A percentile compares a stretch with the other conserved stretches of the same genome.
Evolutionary conservation across 1,140 invertebrate species (phyloP).

Genomic region (Drosophila bifasciata): DNA sequence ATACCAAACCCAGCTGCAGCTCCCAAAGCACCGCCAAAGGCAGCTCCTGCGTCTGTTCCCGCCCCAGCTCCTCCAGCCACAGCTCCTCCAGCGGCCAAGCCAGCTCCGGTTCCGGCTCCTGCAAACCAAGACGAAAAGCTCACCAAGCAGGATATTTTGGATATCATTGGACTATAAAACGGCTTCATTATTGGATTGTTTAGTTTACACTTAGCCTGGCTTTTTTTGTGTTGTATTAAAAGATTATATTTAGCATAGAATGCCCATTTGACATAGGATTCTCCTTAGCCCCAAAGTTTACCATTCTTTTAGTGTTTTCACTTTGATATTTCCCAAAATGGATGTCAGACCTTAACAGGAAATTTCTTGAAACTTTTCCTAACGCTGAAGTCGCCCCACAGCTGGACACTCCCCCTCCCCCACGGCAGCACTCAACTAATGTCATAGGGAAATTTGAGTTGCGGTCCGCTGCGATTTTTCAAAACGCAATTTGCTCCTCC

Average conservation of each 20-base stretch:
- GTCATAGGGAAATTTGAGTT: conserved; percentile 40
- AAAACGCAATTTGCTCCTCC: conserved; percentile 34
- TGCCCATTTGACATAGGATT: no score
- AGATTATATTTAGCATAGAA: no score
- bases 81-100: conserved; percentile 16
- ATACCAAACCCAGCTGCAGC: not conserved
- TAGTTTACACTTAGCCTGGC: no score
- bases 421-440: conserved; percentile 43
- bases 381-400: not conserved
- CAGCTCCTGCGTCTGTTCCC: not conserved
- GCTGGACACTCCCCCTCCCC: conserved; percentile 7
- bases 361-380: no score
- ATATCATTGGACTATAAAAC: conserved; percentile 43
- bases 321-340: no score
- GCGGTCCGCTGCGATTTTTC: not conserved
- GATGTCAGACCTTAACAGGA: no score
- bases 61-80: not conserved
- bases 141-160: conserved; percentile 56
- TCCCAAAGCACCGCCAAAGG: not conserved
- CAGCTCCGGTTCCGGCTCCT: not conserved
- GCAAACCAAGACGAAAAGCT: conserved; percentile 26
- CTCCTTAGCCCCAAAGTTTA: no score
- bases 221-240: no score
- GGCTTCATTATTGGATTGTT: no score
- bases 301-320: no score